Evolutionary conservation across 2,888 invertebrate species (phyloP).

Genomic region (Hoplodrina blanda): DNA sequence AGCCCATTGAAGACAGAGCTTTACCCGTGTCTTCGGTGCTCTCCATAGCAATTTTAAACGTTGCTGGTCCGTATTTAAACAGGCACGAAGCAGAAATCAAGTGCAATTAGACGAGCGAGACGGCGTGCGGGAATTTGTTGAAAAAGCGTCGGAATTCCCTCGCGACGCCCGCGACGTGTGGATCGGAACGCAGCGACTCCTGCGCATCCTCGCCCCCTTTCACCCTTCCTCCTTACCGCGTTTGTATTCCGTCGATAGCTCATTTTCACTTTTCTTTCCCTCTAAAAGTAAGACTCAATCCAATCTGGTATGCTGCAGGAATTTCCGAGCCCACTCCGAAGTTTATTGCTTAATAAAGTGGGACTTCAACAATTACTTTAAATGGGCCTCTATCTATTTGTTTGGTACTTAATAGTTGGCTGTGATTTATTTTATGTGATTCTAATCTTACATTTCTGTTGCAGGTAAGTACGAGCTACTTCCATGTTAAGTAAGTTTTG

Average conservation of each 20-base stretch:
- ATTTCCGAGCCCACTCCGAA: constrained; percentile 51
- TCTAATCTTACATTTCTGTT: constrained; percentile 62
- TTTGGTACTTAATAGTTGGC: constrained; percentile 44
- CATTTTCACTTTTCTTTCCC: constrained; percentile 67
- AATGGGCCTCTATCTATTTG: constrained; percentile 56
- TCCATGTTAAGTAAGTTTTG: constrained; percentile 62
- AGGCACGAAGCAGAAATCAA: constrained; percentile 87
- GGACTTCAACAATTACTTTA: constrained; percentile 57
- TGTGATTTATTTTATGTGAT: constrained; percentile 52
- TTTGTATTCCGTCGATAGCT: constrained; percentile 66
- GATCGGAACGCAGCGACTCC: constrained; percentile 77
- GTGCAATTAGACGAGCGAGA: constrained; percentile 85
- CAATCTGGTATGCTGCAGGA: constrained; percentile 59
- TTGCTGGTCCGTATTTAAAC: constrained; percentile 82
- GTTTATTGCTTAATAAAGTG: constrained; percentile 61
- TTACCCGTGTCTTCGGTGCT: constrained; percentile 61
- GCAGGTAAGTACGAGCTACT: constrained; percentile 70
- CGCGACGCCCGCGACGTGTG: constrained; percentile 80
- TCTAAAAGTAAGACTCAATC: constrained; percentile 66
- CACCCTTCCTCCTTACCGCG: constrained; percentile 27
- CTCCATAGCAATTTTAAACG: constrained; percentile 76
- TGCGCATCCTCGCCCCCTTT: constrained; percentile 55
- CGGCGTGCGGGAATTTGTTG: constrained; percentile 83
- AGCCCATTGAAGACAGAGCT: constrained; percentile 56
- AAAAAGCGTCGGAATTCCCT: constrained; percentile 83